phyloP scores from a whole-genome alignment of 2,113 vertebrate genomes.

The Camelus dromedarius region DNA sequence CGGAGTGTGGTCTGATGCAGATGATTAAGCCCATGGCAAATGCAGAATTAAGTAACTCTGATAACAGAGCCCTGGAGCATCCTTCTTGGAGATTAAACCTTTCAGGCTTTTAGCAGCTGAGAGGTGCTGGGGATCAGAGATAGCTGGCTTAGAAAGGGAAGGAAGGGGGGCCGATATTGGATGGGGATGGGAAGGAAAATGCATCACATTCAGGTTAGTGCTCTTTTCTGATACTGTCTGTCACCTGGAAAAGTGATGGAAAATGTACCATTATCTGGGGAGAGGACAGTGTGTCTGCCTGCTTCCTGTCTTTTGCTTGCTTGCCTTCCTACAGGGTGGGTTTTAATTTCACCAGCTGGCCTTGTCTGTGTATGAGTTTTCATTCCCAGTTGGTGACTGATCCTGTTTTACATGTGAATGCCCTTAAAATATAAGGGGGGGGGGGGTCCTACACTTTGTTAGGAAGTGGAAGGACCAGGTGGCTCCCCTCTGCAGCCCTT shows the following conservation, averaged over 20 bases:
- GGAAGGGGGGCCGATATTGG: not conserved
- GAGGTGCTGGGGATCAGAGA: conserved; percentile 66
- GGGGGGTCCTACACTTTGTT: not conserved
- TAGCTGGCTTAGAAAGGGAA: conserved; percentile 18
- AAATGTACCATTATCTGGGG: not conserved
- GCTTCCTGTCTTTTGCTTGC: not conserved
- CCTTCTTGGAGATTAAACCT: conserved; percentile 55
- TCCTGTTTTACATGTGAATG: not conserved
- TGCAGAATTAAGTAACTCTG: conserved; percentile 65
- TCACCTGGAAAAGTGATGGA: not conserved
- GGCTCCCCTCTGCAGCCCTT: not conserved
- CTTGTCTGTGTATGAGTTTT: conserved; percentile 13
- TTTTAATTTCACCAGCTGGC: not conserved
- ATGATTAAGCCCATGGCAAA: not conserved
- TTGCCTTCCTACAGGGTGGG: not conserved
- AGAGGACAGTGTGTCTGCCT: not conserved
- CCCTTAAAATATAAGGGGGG: not conserved
- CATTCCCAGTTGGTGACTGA: not conserved
- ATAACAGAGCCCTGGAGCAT: not conserved
- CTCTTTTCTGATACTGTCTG: conserved; percentile 52
- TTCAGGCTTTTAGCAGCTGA: conserved; percentile 69
- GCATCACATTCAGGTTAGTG: not conserved
- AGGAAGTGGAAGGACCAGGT: not conserved
- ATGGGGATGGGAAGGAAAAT: not conserved
- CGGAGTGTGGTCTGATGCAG: not conserved